Conservation (phyloP, 2,888 invertebrate species). For the Plagodis dolabraria region DNA sequence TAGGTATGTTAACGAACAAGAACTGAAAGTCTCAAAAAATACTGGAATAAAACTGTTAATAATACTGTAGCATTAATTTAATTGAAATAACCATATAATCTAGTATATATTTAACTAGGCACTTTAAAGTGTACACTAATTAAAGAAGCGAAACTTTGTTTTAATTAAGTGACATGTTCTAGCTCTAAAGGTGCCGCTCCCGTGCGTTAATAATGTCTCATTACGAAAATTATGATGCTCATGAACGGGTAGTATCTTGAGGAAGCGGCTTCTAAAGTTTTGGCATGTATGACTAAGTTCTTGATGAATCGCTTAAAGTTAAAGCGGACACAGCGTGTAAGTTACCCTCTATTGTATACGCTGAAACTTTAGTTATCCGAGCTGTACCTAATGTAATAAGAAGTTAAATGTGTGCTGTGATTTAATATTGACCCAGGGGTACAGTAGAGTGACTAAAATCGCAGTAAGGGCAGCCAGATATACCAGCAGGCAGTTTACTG, state of each 20-base stretch:
- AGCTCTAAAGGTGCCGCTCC: background rate
- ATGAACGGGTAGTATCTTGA: background rate
- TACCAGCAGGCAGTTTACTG: no score
- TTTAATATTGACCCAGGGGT: conserved; percentile 17
- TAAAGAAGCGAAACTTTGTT: background rate
- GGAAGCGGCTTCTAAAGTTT: background rate
- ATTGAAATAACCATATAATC: no score
- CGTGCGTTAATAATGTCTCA: conserved; percentile 1
- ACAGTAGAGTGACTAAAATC: conserved; percentile 1
- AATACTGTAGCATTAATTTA: no score
- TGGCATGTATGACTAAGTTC: conserved; percentile 1
- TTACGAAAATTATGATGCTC: conserved; percentile 1
- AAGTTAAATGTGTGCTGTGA: conserved; percentile 16
- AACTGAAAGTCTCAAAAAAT: no score
- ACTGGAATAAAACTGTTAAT: no score
- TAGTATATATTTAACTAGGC: conserved; percentile 4
- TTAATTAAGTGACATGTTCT: background rate
- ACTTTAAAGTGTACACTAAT: background rate
- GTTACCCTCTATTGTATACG: conserved; percentile 5
- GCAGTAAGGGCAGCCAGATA: conserved; percentile 6
- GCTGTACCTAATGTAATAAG: conserved; percentile 4
- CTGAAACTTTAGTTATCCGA: conserved; percentile 3
- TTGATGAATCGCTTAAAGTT: conserved; percentile 11
- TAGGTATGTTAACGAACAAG: no score
- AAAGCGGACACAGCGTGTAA: conserved; percentile 1